phyloP scores from a whole-genome alignment of 2,113 vertebrate species.

The Nycticorax nycticorax region DNA sequence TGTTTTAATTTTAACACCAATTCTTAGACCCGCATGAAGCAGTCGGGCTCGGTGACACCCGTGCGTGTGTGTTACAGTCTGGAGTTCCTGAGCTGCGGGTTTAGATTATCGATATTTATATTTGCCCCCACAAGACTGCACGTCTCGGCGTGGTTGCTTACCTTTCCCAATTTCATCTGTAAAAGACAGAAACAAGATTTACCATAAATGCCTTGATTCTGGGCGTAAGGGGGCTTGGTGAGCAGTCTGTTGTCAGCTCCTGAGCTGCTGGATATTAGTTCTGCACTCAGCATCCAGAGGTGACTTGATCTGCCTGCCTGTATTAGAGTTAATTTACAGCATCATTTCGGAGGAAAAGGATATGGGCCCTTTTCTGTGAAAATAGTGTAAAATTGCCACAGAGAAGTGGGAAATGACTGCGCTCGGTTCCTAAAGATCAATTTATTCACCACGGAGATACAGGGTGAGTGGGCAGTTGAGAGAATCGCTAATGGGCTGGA shows the following conservation, averaged over 20 bases:
- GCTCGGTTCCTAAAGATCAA: conserved; percentile 12
- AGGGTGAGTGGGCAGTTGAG: background rate
- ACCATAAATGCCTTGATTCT: background rate
- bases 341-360: background rate
- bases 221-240: background rate
- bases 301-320: background rate
- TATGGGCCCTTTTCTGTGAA: conserved; percentile 8
- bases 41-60: background rate
- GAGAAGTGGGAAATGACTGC: conserved; percentile 37
- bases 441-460: background rate
- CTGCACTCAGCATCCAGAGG: background rate
- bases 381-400: conserved; percentile 44
- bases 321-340: conserved; percentile 7
- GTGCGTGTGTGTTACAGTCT: rapidly evolving
- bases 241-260: background rate
- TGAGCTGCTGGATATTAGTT: background rate
- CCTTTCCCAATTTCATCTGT: background rate
- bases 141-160: background rate
- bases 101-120: background rate
- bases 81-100: background rate
- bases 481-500: background rate
- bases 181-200: background rate
- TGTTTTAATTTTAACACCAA: background rate
- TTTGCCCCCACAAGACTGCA: background rate
- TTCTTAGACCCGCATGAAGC: background rate